phyloP scores from a whole-genome alignment of 2,797 vertebrate genomes.

The Takifugu ocellatus region DNA sequence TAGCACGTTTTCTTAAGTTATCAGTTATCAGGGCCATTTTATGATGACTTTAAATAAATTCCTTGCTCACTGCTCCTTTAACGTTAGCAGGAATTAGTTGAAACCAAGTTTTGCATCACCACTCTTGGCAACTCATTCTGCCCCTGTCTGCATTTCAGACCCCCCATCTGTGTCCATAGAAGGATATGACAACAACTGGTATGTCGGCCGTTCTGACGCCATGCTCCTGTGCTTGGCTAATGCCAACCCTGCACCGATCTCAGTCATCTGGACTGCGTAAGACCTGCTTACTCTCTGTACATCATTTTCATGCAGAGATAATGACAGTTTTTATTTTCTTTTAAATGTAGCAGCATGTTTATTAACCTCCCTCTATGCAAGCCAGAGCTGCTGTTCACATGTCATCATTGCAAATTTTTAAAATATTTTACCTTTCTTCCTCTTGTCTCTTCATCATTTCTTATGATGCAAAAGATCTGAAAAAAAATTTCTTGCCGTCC shows the following conservation, averaged over 20 bases:
- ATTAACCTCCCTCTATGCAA: neutral
- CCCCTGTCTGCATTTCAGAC: constrained; percentile 56
- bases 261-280: constrained; percentile 82
- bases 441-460: neutral
- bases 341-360: neutral
- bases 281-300: constrained; percentile 29
- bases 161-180: constrained; percentile 79
- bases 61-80: too few species aligned
- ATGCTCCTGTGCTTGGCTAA: constrained; percentile 71
- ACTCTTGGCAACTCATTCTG: neutral
- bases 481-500: neutral
- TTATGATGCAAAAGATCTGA: neutral
- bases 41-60: too few species aligned
- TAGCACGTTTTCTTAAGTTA: too few species aligned
- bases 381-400: constrained; percentile 22
- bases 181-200: constrained; percentile 87
- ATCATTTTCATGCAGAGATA: neutral
- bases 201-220: constrained; percentile 75
- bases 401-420: constrained; percentile 11
- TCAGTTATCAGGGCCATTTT: too few species aligned
- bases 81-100: too few species aligned
- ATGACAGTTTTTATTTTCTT: neutral
- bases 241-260: constrained; percentile 76
- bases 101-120: too few species aligned
- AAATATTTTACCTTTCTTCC: neutral